Evolutionary conservation across 1,140 invertebrate species (phyloP).

Genomic region (Battus philenor): DNA sequence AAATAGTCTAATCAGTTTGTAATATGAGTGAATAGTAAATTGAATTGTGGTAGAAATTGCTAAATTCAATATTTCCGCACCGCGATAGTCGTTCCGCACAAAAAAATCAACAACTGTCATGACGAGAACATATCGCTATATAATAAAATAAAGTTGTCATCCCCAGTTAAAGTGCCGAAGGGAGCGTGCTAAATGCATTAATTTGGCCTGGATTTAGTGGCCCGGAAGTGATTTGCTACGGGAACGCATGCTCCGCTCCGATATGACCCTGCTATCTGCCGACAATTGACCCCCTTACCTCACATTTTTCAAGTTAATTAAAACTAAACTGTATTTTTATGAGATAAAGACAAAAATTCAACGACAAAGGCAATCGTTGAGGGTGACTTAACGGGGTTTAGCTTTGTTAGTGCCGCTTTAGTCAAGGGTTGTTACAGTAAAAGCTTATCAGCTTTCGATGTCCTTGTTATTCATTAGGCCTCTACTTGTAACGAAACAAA

Average conservation of each 20-base stretch:
- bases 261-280: constrained; percentile 51
- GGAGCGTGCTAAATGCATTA: constrained; percentile 74
- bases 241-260: constrained; percentile 56
- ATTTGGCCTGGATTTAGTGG: constrained; percentile 73
- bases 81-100: background rate
- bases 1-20: too few species aligned
- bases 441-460: constrained; percentile 40
- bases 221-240: constrained; percentile 74
- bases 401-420: constrained; percentile 40
- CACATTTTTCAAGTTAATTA: constrained; percentile 36
- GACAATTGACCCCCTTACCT: constrained; percentile 48
- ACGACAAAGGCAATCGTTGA: constrained; percentile 21
- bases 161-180: constrained; percentile 45
- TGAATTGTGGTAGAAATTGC: too few species aligned
- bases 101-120: constrained; percentile 38
- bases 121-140: constrained; percentile 68
- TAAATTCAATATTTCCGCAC: too few species aligned
- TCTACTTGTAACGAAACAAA: constrained; percentile 1
- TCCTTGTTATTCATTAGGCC: constrained; percentile 22
- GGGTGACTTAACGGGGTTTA: constrained; percentile 41
- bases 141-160: constrained; percentile 74
- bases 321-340: constrained; percentile 40
- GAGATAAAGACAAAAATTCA: constrained; percentile 32
- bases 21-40: too few species aligned
- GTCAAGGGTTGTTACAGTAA: constrained; percentile 43